Evolutionary conservation across 2,113 vertebrate genomes (phyloP).

Genomic region (Charadrius vociferus): DNA sequence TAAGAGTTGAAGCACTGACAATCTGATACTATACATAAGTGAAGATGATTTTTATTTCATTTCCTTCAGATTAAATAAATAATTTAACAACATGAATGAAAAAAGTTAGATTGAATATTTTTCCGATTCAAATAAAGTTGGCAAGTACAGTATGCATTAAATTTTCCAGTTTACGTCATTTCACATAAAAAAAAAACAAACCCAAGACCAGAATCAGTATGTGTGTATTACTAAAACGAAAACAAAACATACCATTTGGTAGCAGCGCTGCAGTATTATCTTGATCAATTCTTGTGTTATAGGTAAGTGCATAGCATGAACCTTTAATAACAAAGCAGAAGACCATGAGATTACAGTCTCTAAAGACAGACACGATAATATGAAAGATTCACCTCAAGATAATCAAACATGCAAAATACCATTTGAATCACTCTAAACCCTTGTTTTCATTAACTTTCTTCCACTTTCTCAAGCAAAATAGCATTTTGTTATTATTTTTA

Average conservation of each 20-base stretch:
- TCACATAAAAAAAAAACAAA: neutral
- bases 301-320: constrained; percentile 81
- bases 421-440: neutral
- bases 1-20: neutral
- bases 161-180: neutral
- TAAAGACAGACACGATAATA: neutral
- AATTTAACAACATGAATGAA: neutral
- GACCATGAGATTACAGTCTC: neutral
- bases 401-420: neutral
- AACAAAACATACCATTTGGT: constrained; percentile 80
- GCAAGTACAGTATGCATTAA: neutral
- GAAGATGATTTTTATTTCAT: neutral
- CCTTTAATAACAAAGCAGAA: constrained; percentile 74
- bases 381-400: neutral
- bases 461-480: neutral
- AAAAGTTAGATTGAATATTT: neutral
- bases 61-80: neutral
- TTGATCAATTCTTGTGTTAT: constrained; percentile 87
- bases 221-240: neutral
- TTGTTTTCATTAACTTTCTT: neutral
- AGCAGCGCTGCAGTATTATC: constrained; percentile 85
- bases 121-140: neutral
- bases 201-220: neutral
- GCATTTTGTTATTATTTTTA: neutral
- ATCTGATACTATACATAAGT: neutral